Evolutionary conservation across 2,113 vertebrate genomes (phyloP), one percentile per base, ranked within the genome.

Genomic region (Charadrius vociferus): DNA sequence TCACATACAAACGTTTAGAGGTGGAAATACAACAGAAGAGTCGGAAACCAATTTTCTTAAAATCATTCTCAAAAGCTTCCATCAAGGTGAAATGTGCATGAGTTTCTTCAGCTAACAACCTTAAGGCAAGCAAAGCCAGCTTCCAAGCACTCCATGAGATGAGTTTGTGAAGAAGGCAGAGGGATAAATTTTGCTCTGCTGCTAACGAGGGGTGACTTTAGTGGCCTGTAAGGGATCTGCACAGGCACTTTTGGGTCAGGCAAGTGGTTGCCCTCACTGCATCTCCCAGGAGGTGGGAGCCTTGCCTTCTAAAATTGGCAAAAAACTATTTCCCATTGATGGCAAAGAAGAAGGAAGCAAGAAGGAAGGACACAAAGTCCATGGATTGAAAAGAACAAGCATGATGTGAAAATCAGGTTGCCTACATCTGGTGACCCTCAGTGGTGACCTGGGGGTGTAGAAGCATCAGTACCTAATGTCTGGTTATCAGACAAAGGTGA

Each of bases 361-460:
- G 34, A 27, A 82, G 37, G 30, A 90, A 81, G 17, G 7, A 58
- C 34, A 32, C 29, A 19, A 61, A 49, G 16, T 62, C 45, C 16
- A 8, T 73, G 78, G 39, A 55, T 50, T 1, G 5, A 65, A 56
- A 70, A 58, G 30, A 87, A 27, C 20, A n/a, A 68, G 36, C 7
- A 20, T 10, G 36, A 23, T 20, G 47, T 72, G 53, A 88, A 91
- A 83, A 68, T 43, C 17, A 68, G 23, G 16, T 43, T 79, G 20
- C 41, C 79, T 62, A 9, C 1, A 0, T 56, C 19, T 85, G 81
- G 11, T 0, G 1, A 11, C 23, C 22, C 8, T 56, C 24, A 45
- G 14, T 29, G 47, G 47, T 61, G 47, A 83, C 34, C 9, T 3
- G 6, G 16, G 34, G 12, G 5, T 15, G 7, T 26, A n/a, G 4